A percentile compares a stretch with the other conserved stretches of the same genome.
These are phyloP conservation scores for Hemiscyllium ocellatum DNA, from an alignment of 2,113 vertebrate genomes.

Conservation along the genomic window DNA sequence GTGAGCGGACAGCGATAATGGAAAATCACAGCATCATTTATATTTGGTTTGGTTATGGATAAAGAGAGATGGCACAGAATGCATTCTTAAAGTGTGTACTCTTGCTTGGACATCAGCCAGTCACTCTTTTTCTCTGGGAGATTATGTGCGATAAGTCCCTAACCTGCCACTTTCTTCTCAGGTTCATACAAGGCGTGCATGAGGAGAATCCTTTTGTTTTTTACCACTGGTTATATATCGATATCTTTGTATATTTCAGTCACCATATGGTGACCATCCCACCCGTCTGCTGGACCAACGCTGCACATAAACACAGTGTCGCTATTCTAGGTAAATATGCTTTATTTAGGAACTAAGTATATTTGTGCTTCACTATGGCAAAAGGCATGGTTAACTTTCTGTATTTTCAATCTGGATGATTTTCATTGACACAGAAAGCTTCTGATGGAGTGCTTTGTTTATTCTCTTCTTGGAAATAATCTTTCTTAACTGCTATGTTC, in stretches of 20 bases:
- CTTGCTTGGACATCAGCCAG: background rate
- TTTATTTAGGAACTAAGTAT: background rate
- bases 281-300: conserved; percentile 81
- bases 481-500: background rate
- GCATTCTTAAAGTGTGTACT: background rate
- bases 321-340: conserved; percentile 69
- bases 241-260: conserved; percentile 93
- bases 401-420: background rate
- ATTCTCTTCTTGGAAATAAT: background rate
- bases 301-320: conserved; percentile 78
- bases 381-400: background rate
- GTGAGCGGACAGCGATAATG: background rate
- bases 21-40: background rate
- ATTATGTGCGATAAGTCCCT: background rate
- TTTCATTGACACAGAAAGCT: background rate
- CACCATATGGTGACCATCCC: conserved; percentile 81
- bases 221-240: conserved; percentile 88
- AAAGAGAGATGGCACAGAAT: background rate
- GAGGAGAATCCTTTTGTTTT: conserved; percentile 69
- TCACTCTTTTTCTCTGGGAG: background rate
- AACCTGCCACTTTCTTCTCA: conserved; percentile 43
- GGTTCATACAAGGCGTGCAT: conserved; percentile 78
- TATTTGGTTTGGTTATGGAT: background rate
- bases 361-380: background rate
- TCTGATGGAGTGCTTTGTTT: background rate